Conservation (phyloP, 2,888 invertebrate species). For the Rhodophaea formosa region DNA sequence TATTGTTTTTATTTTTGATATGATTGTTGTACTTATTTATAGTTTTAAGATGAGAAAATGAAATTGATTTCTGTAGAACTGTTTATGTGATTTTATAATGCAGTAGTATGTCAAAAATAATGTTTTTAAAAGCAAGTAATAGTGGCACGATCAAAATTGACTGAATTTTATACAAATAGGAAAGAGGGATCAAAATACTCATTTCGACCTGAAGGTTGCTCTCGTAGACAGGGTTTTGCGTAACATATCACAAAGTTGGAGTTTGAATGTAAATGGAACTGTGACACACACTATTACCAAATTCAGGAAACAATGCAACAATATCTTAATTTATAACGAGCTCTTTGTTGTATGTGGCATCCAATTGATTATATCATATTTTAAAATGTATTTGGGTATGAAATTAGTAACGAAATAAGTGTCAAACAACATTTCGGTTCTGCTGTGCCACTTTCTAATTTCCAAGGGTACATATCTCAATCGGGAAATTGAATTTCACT, state of each 20-base stretch:
- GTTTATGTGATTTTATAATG: no score
- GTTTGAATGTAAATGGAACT: constrained; percentile 29
- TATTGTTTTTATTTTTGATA: constrained; percentile 6
- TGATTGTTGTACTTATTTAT: constrained; percentile 10
- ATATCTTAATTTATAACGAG: no score
- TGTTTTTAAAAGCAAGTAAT: no score
- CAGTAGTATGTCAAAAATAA: constrained; percentile 16
- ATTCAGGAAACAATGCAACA: background rate
- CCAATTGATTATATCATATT: no score
- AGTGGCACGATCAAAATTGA: constrained; percentile 39
- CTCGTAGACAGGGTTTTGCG: constrained; percentile 67
- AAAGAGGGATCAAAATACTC: constrained; percentile 64
- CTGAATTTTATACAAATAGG: constrained; percentile 55
- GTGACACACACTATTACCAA: background rate
- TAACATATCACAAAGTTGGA: constrained; percentile 66
- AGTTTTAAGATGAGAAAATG: background rate
- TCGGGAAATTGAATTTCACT: constrained; percentile 35
- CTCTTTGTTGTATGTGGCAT: no score
- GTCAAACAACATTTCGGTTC: constrained; percentile 8
- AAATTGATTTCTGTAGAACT: no score
- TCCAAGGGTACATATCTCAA: constrained; percentile 39
- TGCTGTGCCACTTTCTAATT: constrained; percentile 13
- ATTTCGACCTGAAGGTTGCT: constrained; percentile 56
- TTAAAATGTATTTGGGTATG: no score
- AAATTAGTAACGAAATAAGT: constrained; percentile 3